Conservation (phyloP, 2,888 invertebrate species). For the Drosophila vallismaia region DNA sequence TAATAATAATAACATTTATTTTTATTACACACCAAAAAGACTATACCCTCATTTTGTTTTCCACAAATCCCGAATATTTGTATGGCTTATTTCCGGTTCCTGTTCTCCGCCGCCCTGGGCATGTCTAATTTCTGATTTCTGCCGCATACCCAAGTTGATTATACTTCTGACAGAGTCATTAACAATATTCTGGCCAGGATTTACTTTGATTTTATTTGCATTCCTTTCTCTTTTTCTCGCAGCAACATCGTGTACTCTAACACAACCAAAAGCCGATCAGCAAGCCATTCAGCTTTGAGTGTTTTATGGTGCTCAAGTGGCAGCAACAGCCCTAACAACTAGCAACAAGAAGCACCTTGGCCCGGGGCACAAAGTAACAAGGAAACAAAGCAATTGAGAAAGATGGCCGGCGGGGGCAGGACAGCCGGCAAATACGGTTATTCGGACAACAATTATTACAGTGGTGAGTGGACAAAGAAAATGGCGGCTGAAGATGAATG, state of each 20-base stretch:
- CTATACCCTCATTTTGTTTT: neutral
- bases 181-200: constrained; percentile 39
- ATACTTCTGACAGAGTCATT: constrained; percentile 50
- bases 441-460: constrained; percentile 89
- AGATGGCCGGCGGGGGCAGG: constrained; percentile 88
- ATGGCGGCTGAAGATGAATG: constrained; percentile 4
- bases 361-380: constrained; percentile 37
- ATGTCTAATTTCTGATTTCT: constrained; percentile 52
- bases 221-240: constrained; percentile 11
- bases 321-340: constrained; percentile 23
- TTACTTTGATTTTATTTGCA: constrained; percentile 45
- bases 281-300: constrained; percentile 32
- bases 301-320: constrained; percentile 36
- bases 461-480: constrained; percentile 85
- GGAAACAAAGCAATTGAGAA: constrained; percentile 50
- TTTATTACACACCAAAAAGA: neutral
- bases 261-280: constrained; percentile 29
- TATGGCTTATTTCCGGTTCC: constrained; percentile 7
- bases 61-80: constrained; percentile 14
- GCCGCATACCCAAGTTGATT: constrained; percentile 32
- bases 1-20: neutral
- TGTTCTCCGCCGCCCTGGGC: constrained; percentile 1
- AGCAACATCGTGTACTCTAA: constrained; percentile 13
- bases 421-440: constrained; percentile 92
- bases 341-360: constrained; percentile 16